Evolutionary conservation across 2,113 vertebrate species (phyloP).

Genomic region (Lophotis ruficrista): DNA sequence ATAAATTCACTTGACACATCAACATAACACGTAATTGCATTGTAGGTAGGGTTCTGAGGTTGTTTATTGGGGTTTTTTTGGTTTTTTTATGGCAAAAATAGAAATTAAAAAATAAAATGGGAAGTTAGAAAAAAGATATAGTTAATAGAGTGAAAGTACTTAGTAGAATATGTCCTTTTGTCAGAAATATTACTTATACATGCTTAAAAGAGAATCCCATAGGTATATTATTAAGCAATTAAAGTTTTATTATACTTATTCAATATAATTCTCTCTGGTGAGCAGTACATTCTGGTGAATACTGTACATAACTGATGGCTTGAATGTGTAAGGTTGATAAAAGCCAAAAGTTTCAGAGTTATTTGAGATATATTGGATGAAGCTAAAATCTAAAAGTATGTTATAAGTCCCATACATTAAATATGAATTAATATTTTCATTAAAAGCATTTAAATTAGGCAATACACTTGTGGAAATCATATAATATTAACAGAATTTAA

Average conservation of each 20-base stretch:
- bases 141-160: not conserved
- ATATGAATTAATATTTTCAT: not conserved
- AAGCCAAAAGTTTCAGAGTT: not conserved
- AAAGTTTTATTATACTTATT: not conserved
- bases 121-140: not conserved
- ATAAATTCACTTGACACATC: not conserved
- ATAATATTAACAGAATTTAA: not conserved
- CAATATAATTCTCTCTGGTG: not conserved
- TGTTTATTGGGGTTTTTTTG: not conserved
- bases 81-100: not conserved
- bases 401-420: not conserved
- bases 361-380: not conserved
- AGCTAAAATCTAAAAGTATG: not conserved
- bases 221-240: not conserved
- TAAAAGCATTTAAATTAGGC: not conserved
- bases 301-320: not conserved
- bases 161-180: not conserved
- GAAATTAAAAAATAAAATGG: not conserved
- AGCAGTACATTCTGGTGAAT: not conserved
- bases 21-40: not conserved
- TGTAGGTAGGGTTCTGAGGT: not conserved
- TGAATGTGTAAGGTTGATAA: not conserved
- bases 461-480: not conserved
- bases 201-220: not conserved
- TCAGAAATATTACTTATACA: not conserved